phyloP scores from a whole-genome alignment of 2,113 vertebrate genomes.

The Rousettus leschenaultii region DNA sequence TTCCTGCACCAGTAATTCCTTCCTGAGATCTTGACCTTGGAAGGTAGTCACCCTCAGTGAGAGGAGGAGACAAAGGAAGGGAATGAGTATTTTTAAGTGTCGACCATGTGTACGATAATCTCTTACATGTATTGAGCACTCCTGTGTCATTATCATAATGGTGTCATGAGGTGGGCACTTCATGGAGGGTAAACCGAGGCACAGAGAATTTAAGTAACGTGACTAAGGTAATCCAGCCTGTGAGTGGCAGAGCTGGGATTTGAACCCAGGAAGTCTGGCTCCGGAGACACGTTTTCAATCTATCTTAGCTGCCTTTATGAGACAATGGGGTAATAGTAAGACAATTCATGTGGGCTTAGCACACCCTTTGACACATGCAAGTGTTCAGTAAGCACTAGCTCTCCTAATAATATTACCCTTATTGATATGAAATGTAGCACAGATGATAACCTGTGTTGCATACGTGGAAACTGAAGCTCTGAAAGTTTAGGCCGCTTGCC shows the following conservation, averaged over 20 bases:
- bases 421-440: background rate
- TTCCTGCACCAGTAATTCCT: background rate
- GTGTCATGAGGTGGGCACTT: fast-evolving
- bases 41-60: background rate
- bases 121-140: fast-evolving
- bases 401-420: fast-evolving
- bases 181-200: background rate
- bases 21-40: background rate
- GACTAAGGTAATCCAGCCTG: background rate
- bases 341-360: background rate
- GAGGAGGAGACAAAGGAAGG: background rate
- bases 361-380: fast-evolving
- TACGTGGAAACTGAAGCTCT: background rate
- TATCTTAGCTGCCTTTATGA: background rate
- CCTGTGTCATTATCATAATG: too few species aligned
- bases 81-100: background rate
- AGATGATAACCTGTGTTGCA: fast-evolving
- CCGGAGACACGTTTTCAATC: background rate
- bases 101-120: background rate
- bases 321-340: too few species aligned
- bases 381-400: background rate
- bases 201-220: too few species aligned
- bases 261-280: background rate
- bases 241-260: background rate
- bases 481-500: background rate